Evolutionary conservation across 2,113 vertebrate species (phyloP).

Genomic region (Serilophus lunatus): DNA sequence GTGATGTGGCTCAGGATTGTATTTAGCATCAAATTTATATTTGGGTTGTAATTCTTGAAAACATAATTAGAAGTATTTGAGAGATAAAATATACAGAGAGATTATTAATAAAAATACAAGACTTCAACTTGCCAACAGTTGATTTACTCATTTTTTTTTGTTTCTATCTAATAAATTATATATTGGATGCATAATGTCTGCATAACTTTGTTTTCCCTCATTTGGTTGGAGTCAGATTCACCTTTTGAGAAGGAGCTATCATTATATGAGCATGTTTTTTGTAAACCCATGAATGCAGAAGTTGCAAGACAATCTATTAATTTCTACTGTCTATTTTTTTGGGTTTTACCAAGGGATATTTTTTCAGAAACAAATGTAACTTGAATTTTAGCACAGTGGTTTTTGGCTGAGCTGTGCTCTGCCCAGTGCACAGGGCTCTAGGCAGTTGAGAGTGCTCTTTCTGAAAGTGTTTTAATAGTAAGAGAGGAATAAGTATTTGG

Average conservation of each 20-base stretch:
- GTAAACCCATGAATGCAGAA: not conserved
- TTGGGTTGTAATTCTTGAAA: not conserved
- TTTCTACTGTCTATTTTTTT: not conserved
- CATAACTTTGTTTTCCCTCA: not conserved
- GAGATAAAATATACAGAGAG: not conserved
- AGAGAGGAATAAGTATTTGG: conserved; percentile 65
- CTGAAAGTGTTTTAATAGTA: conserved; percentile 62
- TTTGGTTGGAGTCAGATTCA: not conserved
- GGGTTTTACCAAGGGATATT: not conserved
- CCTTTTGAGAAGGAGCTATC: not conserved
- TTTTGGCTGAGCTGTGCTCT: not conserved
- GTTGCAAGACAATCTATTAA: not conserved
- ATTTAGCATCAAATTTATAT: not conserved
- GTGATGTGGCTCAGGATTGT: not conserved
- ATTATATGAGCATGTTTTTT: not conserved
- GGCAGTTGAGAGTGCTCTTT: conserved; percentile 33
- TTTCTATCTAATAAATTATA: not conserved
- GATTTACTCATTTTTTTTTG: not conserved
- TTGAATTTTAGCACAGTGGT: not conserved
- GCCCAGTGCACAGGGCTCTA: not conserved
- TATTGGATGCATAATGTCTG: not conserved
- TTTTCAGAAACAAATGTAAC: not conserved
- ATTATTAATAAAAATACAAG: not conserved
- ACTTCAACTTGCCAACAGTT: not conserved
- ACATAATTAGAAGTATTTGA: not conserved